Conservation (phyloP, 2,888 invertebrate genomes). For the Cyrtodaria siliqua region DNA sequence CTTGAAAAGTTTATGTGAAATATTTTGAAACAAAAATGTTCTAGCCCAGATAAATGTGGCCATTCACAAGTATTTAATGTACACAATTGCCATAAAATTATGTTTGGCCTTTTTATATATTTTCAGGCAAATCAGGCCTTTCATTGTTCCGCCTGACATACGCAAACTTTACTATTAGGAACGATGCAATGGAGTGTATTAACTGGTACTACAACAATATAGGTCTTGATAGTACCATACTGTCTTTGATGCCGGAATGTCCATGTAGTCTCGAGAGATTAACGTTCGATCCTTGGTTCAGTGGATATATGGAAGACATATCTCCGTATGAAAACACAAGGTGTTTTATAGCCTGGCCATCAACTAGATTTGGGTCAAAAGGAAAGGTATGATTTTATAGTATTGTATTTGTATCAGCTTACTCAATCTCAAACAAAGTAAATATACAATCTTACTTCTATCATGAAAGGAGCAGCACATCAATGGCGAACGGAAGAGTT, state of each 20-base stretch:
- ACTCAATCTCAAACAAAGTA: no score
- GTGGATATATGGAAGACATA: background rate
- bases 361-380: conserved; percentile 5
- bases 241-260: conserved; percentile 18
- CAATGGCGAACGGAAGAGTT: no score
- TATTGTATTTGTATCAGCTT: no score
- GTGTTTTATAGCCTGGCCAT: conserved; percentile 19
- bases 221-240: background rate
- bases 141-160: conserved; percentile 2
- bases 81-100: no score
- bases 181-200: conserved; percentile 15
- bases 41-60: conserved; percentile 9
- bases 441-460: no score
- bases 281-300: conserved; percentile 41
- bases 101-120: no score
- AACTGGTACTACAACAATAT: conserved; percentile 24
- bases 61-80: conserved; percentile 35
- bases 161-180: background rate
- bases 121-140: conserved; percentile 15
- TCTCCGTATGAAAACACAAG: background rate
- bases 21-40: conserved; percentile 23
- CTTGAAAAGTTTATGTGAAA: background rate
- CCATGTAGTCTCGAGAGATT: conserved; percentile 37
- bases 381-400: conserved; percentile 50
- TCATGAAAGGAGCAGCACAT: no score